These are phyloP conservation scores for Macaria liturata DNA, from an alignment of 2,888 invertebrate genomes.

Conservation along the genomic window DNA sequence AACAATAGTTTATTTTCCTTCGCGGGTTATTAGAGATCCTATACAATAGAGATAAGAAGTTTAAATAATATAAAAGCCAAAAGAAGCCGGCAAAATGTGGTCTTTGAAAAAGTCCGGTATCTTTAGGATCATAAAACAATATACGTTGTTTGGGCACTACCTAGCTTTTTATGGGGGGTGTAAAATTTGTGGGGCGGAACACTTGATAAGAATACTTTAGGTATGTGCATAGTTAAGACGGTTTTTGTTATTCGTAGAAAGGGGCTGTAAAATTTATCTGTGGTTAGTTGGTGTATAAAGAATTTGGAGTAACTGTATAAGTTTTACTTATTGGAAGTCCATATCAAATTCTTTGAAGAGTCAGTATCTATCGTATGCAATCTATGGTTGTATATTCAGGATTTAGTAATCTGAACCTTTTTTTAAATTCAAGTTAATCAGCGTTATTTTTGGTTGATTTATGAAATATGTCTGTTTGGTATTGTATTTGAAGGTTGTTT, in stretches of 20 bases:
- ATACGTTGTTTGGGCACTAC: conserved; percentile 24
- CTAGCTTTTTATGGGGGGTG: conserved; percentile 24
- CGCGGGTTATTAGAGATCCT: conserved; percentile 26
- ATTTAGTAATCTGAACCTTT: too few species aligned
- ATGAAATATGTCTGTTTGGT: too few species aligned
- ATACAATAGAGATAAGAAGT: conserved; percentile 41
- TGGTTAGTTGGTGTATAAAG: too few species aligned
- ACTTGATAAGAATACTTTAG: conserved; percentile 17
- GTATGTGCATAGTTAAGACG: conserved; percentile 7
- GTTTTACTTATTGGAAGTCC: too few species aligned
- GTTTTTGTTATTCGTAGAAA: background rate
- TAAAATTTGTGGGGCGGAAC: conserved; percentile 25
- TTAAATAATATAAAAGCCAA: conserved; percentile 25
- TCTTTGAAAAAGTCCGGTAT: conserved; percentile 28
- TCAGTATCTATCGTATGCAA: too few species aligned
- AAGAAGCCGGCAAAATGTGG: conserved; percentile 47
- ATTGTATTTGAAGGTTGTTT: too few species aligned
- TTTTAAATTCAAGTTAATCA: too few species aligned
- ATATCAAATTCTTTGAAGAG: too few species aligned
- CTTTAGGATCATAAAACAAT: conserved; percentile 26
- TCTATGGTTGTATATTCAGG: too few species aligned
- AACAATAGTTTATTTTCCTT: conserved; percentile 38
- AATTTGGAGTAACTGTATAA: too few species aligned
- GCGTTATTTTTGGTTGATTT: too few species aligned
- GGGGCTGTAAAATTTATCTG: too few species aligned